Evolutionary conservation across 2,797 vertebrate species (phyloP).

Genomic region (Gallinago stenura): DNA sequence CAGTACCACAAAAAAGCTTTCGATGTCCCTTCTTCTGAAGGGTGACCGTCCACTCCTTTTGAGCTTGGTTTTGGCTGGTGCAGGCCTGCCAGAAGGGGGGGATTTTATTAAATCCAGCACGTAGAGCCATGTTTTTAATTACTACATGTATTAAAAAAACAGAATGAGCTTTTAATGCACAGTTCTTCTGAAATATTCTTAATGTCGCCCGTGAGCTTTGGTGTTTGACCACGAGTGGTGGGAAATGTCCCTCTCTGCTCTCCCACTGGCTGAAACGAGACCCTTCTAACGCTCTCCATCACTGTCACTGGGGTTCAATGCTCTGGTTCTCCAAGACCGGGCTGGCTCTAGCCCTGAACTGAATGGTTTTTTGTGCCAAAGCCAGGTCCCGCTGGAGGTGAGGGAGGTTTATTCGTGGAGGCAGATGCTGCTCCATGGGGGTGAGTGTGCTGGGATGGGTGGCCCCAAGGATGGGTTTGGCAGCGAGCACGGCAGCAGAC

Average conservation of each 20-base stretch:
- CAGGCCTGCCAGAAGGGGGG: neutral
- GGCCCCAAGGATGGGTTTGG: neutral
- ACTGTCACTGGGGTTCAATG: neutral
- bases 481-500: neutral
- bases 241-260: neutral
- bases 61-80: neutral
- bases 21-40: neutral
- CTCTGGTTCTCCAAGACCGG: neutral
- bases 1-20: neutral
- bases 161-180: neutral
- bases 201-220: neutral
- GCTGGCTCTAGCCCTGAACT: neutral
- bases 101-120: neutral
- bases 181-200: neutral
- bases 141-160: rapidly evolving
- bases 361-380: rapidly evolving
- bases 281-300: neutral
- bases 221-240: neutral
- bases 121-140: neutral
- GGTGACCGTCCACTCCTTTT: neutral
- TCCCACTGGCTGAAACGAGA: neutral
- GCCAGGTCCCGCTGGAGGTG: neutral
- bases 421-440: neutral
- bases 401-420: neutral
- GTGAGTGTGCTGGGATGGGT: rapidly evolving